These are phyloP conservation scores for Pseudomyrmex flavicornis DNA, from an alignment of 1,140 invertebrate genomes.

Conservation along the genomic window DNA sequence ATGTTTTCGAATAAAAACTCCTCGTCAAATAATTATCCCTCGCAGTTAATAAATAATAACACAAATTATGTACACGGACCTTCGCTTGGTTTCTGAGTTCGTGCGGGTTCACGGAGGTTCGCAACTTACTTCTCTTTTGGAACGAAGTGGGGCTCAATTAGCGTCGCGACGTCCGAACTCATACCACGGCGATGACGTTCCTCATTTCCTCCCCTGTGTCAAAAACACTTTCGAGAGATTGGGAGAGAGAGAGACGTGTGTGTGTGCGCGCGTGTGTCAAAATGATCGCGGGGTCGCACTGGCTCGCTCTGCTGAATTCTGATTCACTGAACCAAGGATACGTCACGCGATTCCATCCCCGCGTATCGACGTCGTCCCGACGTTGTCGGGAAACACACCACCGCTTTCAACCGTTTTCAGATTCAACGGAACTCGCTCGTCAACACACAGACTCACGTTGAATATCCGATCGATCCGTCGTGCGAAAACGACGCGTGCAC, in stretches of 20 bases:
- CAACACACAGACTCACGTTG: not conserved
- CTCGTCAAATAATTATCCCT: too few relatives aligned
- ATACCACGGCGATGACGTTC: slow-evolving; percentile 58
- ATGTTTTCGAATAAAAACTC: too few relatives aligned
- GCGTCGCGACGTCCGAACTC: slow-evolving; percentile 60
- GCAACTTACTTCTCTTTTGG: slow-evolving; percentile 39
- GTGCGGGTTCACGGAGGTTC: too few relatives aligned
- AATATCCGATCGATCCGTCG: not conserved
- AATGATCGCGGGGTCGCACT: not conserved
- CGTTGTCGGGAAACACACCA: slow-evolving; percentile 34
- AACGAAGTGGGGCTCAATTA: slow-evolving; percentile 43
- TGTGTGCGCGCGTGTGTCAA: not conserved
- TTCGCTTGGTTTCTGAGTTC: not conserved
- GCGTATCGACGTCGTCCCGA: slow-evolving; percentile 18
- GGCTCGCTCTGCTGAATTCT: not conserved
- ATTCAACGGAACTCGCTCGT: not conserved
- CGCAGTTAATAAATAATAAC: too few relatives aligned
- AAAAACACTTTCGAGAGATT: not conserved
- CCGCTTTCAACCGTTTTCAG: not conserved
- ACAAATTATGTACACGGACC: not conserved
- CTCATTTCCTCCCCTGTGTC: slow-evolving; percentile 52
- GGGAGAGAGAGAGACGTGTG: not conserved
- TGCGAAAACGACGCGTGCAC: not conserved
- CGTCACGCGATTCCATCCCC: slow-evolving; percentile 13
- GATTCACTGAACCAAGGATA: slow-evolving; percentile 4